Conservation (phyloP, 2,888 invertebrate species). For the Asteroscopus sphinx region DNA sequence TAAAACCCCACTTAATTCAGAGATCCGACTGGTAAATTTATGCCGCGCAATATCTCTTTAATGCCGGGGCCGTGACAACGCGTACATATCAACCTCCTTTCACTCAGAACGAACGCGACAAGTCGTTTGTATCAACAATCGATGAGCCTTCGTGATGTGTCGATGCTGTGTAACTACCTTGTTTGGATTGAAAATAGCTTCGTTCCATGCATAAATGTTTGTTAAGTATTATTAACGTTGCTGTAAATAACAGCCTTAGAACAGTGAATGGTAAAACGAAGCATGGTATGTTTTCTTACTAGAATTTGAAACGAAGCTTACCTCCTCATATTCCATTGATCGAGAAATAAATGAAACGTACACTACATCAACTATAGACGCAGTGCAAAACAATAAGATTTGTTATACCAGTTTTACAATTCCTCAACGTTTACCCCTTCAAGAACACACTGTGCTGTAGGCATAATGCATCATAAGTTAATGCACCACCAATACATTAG, state of each 20-base stretch:
- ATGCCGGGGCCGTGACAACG: conserved; percentile 84
- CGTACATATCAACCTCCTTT: conserved; percentile 83
- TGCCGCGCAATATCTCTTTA: conserved; percentile 86
- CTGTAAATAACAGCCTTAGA: conserved; percentile 27
- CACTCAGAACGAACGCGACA: conserved; percentile 71
- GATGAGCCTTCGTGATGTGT: conserved; percentile 64
- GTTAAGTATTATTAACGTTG: conserved; percentile 45
- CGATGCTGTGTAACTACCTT: conserved; percentile 58
- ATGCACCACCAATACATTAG: not conserved
- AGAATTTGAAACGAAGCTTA: too few relatives aligned
- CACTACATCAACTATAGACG: too few relatives aligned
- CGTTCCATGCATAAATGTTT: conserved; percentile 52
- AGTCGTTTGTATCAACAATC: conserved; percentile 78
- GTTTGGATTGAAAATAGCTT: conserved; percentile 58
- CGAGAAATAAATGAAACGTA: too few relatives aligned
- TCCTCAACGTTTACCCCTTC: not conserved
- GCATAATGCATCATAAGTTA: not conserved
- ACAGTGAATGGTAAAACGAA: not conserved
- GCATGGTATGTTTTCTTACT: too few relatives aligned
- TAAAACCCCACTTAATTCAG: conserved; percentile 87
- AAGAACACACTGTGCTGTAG: not conserved
- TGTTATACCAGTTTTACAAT: too few relatives aligned
- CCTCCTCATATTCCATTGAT: too few relatives aligned
- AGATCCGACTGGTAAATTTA: conserved; percentile 85
- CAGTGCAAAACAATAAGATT: too few relatives aligned